phyloP scores from a whole-genome alignment of 92 coral and sea anemone genomes.

The Actinernus sp. region DNA sequence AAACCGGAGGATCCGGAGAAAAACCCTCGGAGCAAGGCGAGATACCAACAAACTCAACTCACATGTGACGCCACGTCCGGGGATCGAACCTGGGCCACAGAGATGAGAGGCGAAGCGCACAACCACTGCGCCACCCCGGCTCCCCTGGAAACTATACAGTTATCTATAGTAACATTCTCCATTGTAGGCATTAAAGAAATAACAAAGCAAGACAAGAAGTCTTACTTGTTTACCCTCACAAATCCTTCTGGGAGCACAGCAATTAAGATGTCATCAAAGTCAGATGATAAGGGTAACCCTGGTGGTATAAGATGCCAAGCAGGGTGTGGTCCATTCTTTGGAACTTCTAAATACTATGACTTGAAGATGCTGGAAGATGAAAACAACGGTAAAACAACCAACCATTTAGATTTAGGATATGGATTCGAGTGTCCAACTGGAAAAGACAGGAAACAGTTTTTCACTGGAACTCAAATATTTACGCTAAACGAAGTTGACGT shows the following conservation, averaged over 20 bases:
- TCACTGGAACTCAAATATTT: slow-evolving; percentile 12
- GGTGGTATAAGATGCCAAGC: slow-evolving; percentile 9
- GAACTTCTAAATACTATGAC: slow-evolving; percentile 6
- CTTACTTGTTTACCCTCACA: slow-evolving; percentile 10
- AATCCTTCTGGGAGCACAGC: slow-evolving; percentile 19
- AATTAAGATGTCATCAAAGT: not conserved
- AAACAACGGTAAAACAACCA: not conserved
- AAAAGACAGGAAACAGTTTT: not conserved
- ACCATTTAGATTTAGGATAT: slow-evolving; percentile 17
- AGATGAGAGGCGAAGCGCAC: too few species aligned
- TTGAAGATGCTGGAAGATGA: not conserved
- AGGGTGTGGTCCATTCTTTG: slow-evolving; percentile 13
- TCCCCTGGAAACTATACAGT: too few species aligned
- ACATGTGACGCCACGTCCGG: too few species aligned
- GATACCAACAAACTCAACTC: too few species aligned
- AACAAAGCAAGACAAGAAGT: slow-evolving; percentile 17
- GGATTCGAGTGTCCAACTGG: slow-evolving; percentile 25
- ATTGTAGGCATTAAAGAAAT: slow-evolving; percentile 5
- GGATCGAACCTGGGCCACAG: too few species aligned
- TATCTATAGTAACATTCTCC: too few species aligned
- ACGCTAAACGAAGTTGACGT: slow-evolving; percentile 12
- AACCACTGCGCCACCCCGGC: too few species aligned
- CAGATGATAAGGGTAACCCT: not conserved
- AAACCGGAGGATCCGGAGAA: too few species aligned
- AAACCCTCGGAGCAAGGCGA: too few species aligned